Conservation (phyloP, 1,140 invertebrate genomes). For the Batillaria attramentaria region DNA sequence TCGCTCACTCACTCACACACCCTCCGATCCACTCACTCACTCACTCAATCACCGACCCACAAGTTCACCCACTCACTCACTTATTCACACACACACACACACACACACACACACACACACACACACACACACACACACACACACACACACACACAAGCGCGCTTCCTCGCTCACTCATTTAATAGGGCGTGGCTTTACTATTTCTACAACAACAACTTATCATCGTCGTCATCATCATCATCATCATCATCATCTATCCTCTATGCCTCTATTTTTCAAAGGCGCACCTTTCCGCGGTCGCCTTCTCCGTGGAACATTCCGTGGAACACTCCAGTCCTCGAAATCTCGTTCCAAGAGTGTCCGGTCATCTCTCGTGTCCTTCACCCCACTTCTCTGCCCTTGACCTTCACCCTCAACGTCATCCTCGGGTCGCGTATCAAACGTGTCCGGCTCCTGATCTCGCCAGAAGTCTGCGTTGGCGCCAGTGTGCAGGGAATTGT, state of each 20-base stretch:
- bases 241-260: too few relatives aligned
- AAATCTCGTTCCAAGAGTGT: too few relatives aligned
- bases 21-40: not conserved
- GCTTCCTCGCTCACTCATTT: too few relatives aligned
- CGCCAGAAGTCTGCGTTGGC: slow-evolving; percentile 73
- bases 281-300: too few relatives aligned
- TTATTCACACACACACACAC: not conserved
- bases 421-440: slow-evolving; percentile 87
- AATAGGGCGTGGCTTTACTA: too few relatives aligned
- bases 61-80: not conserved
- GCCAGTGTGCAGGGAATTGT: slow-evolving; percentile 81
- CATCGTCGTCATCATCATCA: too few relatives aligned
- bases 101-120: not conserved
- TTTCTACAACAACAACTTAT: too few relatives aligned
- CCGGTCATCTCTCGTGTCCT: too few relatives aligned
- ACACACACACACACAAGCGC: not conserved
- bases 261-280: too few relatives aligned
- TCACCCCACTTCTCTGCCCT: not conserved
- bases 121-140: slow-evolving; percentile 2
- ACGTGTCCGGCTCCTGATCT: slow-evolving; percentile 75
- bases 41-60: not conserved
- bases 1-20: not conserved
- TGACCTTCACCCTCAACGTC: not conserved
- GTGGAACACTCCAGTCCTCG: too few relatives aligned
- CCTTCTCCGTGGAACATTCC: not conserved